A percentile compares a stretch with the other conserved stretches of the same genome.
Evolutionary conservation across 30 jellyfish, hydroid and myxozoan genomes (phyloP).

Genomic region (Catostylus mosaicus): DNA sequence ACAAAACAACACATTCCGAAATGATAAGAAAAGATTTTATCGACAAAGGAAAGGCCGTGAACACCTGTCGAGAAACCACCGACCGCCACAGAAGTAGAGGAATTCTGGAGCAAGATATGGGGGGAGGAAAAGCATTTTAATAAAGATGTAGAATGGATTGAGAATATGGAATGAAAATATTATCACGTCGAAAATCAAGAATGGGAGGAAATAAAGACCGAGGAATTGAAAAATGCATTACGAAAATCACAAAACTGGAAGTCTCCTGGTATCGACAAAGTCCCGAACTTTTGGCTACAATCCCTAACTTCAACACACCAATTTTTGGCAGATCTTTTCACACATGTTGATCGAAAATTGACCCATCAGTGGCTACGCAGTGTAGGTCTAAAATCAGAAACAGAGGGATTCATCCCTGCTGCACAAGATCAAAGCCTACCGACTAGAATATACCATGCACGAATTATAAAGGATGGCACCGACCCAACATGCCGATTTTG

Average conservation of each 20-base stretch:
- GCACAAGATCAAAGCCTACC: neutral
- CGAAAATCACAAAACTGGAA: neutral
- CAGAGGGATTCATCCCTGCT: neutral
- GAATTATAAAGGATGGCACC: neutral
- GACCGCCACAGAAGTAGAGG: too few relatives aligned
- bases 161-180: too few relatives aligned
- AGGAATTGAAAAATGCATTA: neutral
- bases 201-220: neutral
- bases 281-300: neutral
- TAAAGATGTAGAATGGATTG: neutral
- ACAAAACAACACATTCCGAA: too few relatives aligned
- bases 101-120: neutral
- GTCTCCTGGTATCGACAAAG: constrained; percentile 8
- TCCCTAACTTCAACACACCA: too few relatives aligned
- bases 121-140: neutral
- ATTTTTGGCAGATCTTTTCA: too few relatives aligned
- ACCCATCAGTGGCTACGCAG: constrained; percentile 25
- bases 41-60: too few relatives aligned
- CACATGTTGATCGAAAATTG: too few relatives aligned
- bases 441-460: neutral
- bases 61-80: too few relatives aligned
- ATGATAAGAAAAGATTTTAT: too few relatives aligned
- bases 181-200: neutral
- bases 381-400: constrained; percentile 1
- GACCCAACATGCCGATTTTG: neutral